Evolutionary conservation across 2,797 vertebrate genomes (phyloP).

Genomic region (Fratercula arctica): DNA sequence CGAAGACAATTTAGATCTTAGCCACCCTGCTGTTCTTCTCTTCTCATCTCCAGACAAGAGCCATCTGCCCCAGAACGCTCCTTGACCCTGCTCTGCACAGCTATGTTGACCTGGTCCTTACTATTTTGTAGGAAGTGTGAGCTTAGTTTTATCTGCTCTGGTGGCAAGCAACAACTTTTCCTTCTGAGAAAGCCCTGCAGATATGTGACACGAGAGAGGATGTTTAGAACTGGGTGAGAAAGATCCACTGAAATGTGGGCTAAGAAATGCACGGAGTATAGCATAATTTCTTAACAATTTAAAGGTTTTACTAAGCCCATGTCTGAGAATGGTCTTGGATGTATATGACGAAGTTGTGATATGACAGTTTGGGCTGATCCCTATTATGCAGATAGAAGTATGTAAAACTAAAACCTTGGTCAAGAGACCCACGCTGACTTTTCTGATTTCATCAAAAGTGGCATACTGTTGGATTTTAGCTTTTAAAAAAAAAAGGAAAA

Average conservation of each 20-base stretch:
- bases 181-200: not conserved
- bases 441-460: not conserved
- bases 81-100: not conserved
- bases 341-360: not conserved
- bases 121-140: not conserved
- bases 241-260: not conserved
- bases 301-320: not conserved
- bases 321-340: not conserved
- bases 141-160: not conserved
- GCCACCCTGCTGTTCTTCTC: not conserved
- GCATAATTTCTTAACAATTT: not conserved
- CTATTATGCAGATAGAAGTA: not conserved
- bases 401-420: not conserved
- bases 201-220: not conserved
- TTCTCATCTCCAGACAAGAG: not conserved
- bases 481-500: not conserved
- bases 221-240: not conserved
- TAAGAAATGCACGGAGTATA: not conserved
- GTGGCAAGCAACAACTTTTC: not conserved
- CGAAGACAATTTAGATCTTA: not conserved
- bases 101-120: not conserved
- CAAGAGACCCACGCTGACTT: fast-evolving
- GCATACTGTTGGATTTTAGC: not conserved
- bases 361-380: not conserved
- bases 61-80: not conserved